Conservation (phyloP, 1,140 invertebrate genomes). For the Pectinophora gossypiella region DNA sequence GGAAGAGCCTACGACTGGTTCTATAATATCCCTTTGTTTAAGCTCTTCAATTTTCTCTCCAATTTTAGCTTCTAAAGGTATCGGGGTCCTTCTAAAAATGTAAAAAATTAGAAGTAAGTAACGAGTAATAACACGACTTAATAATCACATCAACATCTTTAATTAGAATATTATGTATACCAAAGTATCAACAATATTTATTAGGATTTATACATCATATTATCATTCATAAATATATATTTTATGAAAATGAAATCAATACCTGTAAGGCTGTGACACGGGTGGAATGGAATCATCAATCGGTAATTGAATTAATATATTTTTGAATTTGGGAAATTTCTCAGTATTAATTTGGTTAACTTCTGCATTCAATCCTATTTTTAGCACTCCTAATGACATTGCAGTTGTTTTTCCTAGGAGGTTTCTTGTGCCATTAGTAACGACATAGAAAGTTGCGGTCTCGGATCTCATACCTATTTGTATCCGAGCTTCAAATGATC, state of each 20-base stretch:
- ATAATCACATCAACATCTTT: too few relatives aligned
- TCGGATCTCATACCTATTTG: background rate
- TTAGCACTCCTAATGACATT: background rate
- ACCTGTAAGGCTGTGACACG: slow-evolving; percentile 2
- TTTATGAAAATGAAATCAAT: too few relatives aligned
- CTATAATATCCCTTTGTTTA: slow-evolving; percentile 11
- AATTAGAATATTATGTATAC: too few relatives aligned
- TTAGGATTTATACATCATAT: too few relatives aligned
- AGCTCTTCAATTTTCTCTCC: slow-evolving; percentile 11
- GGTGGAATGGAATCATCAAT: slow-evolving; percentile 10
- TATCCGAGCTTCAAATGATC: background rate
- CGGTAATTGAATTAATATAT: background rate
- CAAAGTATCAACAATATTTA: too few relatives aligned
- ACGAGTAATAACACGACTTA: too few relatives aligned
- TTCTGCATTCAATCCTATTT: background rate
- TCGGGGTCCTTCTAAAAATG: slow-evolving; percentile 5
- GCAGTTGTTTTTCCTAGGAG: background rate
- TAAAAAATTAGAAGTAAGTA: too few relatives aligned
- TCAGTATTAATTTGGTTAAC: too few relatives aligned
- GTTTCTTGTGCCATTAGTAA: background rate
- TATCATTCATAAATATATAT: too few relatives aligned
- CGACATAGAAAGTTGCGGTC: background rate
- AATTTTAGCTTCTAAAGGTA: slow-evolving; percentile 16
- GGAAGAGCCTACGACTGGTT: slow-evolving; percentile 28
- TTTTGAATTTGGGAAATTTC: slow-evolving; percentile 10